Evolutionary conservation across 2,888 invertebrate genomes (phyloP), one percentile per base, ranked within the genome.

Genomic region (Perithous albicinctus): DNA sequence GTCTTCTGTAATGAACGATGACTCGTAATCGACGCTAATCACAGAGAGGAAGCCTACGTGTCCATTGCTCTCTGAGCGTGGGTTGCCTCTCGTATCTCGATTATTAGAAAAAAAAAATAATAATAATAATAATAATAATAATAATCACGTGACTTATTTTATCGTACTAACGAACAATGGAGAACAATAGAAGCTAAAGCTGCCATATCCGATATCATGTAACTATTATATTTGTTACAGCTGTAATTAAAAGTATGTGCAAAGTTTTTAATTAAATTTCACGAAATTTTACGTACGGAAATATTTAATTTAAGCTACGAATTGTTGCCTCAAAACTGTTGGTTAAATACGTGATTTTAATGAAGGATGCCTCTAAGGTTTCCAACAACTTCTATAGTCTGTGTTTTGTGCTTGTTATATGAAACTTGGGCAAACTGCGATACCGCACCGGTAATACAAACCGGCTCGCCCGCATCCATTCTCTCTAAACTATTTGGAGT

Each of bases 121-220:
- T n/a, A 43, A 43, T 43, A 10, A 43, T 43, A 12, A 43, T n/a
- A 7, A 48, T 20, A 48, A 10, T n/a, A 43, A 43, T 43, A 10
- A 43, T 43, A 12, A 43, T n/a, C 15, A 43, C 5, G n/a, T n/a
- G 41, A 43, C 41, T 43, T 43, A 15, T 43, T 51, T 51, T 51
- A 51, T 51, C 51, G 2, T 41, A 35, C n/a, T 64, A 64, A 43
- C 3, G 29, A 64, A 64, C 64, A 64, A 64, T 64, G n/a, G 64
- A 26, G 20, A n/a, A 43, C 41, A 43, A 43, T 43, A 43, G 41
- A 43, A 43, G 41, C 23, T 26, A 43, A 64, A 64, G 1, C 64
- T 51, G n/a, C 18, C n/a, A 35, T 23, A 15, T 26, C 32, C 15
- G 15, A n/a, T 35, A 5, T 18, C 61, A n/a, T 43, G 15, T 43